Base-by-base conservation (phyloP, 2,797 vertebrate genomes). In the Champsocephalus gunnari region DNA sequence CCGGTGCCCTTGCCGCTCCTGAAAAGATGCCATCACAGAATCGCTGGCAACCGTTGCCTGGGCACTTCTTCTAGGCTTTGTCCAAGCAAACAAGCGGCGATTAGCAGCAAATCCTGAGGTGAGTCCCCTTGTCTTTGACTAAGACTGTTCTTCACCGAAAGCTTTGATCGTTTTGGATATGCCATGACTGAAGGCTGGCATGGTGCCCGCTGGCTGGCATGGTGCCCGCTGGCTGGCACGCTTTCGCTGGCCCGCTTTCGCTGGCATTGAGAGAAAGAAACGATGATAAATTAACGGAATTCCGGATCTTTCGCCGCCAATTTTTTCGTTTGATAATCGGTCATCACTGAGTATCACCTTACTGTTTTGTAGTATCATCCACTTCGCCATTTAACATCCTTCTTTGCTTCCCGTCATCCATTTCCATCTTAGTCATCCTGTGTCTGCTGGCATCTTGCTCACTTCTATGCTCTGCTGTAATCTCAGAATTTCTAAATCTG, bases 71-170 rank as follows among this genome's bases (percentile, higher is more conserved):
- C 55, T 84, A 77, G 83, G 85, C 88, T 92, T 91, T 90, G 87
- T 93, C 84, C 78, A 69, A 57, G 77, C 80, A 90, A 90, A 90
- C 85, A 92, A 92, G 87, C 48, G 50, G 49, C 58, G 80, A 88
- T 86, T 88, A 84, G 84, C 81, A 49, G 64, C 60, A 88, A 92
- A 91, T 92, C 87, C 91, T 90, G 77, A 88, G 88, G 90, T 90
- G 85, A 91, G 80, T 89, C 83, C 75, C 63, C 74, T 79, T 74
- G 86, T 85, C 80, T 89, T 77, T 60, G 66, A 75, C 65, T 34
- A 34, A 56, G 78, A 88, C 81, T 58, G 71, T 79, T 82, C 51
- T 81, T 75, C 48, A n/a, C 14, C 50, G 58, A 61, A 67, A 48
- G 70, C 64, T 71, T 81, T 61, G 66, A 83, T 76, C 10, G 80